Conservation (phyloP, 2,888 invertebrate genomes). For the Caprella mutica region DNA sequence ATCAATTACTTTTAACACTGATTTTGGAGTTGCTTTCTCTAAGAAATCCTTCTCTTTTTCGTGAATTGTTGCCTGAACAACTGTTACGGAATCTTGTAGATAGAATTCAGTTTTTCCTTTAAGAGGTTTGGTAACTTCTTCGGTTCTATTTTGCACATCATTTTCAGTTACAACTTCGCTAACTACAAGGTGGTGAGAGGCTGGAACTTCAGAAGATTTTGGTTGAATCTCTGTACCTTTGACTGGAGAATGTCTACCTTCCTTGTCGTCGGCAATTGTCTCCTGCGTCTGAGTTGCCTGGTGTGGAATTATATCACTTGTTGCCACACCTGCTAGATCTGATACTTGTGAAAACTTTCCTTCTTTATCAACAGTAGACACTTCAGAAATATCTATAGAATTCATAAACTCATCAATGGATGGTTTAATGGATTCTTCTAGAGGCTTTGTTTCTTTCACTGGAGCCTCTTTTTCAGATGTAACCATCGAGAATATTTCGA, state of each 20-base stretch:
- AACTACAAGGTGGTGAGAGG: conserved; percentile 38
- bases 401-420: conserved; percentile 16
- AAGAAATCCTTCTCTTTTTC: conserved; percentile 55
- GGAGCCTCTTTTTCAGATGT: conserved; percentile 51
- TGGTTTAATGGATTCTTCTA: conserved; percentile 36
- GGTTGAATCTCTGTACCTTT: conserved; percentile 40
- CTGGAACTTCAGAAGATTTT: conserved; percentile 41
- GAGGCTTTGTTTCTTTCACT: conserved; percentile 44
- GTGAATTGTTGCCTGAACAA: conserved; percentile 48
- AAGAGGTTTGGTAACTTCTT: conserved; percentile 14
- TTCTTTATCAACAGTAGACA: conserved; percentile 41
- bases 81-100: conserved; percentile 45
- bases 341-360: conserved; percentile 35
- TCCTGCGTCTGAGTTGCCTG: conserved; percentile 51
- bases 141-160: conserved; percentile 10
- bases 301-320: conserved; percentile 36
- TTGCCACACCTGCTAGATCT: conserved; percentile 37
- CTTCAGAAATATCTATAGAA: conserved; percentile 41
- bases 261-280: conserved; percentile 50
- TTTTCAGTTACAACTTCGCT: conserved; percentile 38
- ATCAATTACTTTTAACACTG: conserved; percentile 8
- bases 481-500: conserved; percentile 10
- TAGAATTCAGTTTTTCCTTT: conserved; percentile 14
- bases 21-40: conserved; percentile 31
- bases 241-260: conserved; percentile 43